Base-by-base conservation (phyloP, 2,888 invertebrate species). In the Anodontia alba region DNA sequence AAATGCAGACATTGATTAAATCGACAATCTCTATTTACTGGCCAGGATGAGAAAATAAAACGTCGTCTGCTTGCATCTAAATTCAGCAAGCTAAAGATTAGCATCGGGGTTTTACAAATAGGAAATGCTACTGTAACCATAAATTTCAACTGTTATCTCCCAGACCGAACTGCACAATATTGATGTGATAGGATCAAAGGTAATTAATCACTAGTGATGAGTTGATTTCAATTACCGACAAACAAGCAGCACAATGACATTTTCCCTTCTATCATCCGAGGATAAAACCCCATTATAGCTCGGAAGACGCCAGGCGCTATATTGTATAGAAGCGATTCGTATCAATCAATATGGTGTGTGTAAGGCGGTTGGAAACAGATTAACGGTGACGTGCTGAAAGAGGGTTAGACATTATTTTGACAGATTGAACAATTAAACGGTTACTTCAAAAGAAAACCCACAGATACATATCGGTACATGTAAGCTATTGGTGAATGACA, bases 331-430 rank as follows among this genome's bases (percentile, higher is more conserved):
- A 80, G 84, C 77, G 81, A 83, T 81, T 80, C 84, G 87, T 91
- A 92, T 91, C 91, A 90, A 92, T 92, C 92, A 92, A 89, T 54
- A 54, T 54, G 54, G 23, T 54, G 54, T 54, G 54, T 26, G 23
- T 80, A 86, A 84, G 87, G 89, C 88, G 89, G 90, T 88, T 88
- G 89, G 85, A 90, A 91, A 88, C 90, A 91, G 90, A 91, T 91
- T 91, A 89, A 81, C 83, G 85, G n/a, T 86, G 88, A 83, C 89
- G 84, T 80, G 89, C 86, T 89, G 90, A 89, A 89, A 90, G 88
- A 85, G 71, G 74, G 57, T 84, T 88, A 87, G 87, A 83, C 81
- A 82, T 81, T 71, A 74, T 78, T 84, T 86, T 91, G 89, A 90
- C 91, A 89, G 88, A 85, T 89, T 78, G 87, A 81, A 89, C 90